Evolutionary conservation across 2,113 vertebrate genomes (phyloP).

Genomic region (Limanda limanda): DNA sequence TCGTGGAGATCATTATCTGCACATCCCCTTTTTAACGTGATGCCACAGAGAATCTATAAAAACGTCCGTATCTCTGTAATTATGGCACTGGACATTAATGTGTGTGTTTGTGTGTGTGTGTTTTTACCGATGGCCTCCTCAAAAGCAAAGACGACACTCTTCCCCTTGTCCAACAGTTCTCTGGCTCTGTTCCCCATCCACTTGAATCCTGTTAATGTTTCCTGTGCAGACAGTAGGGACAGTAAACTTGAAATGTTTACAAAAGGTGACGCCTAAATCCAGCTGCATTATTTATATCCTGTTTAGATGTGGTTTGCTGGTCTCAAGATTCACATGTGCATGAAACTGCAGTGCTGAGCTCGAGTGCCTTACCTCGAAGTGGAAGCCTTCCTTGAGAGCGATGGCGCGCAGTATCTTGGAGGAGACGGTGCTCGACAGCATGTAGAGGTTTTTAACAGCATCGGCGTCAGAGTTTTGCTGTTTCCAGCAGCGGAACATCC

Average conservation of each 20-base stretch:
- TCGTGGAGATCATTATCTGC: background rate
- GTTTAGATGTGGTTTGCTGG: background rate
- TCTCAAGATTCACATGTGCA: background rate
- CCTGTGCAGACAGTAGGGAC: conserved; percentile 78
- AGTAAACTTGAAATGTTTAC: conserved; percentile 14
- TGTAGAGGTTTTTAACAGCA: conserved; percentile 89
- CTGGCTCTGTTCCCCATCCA: conserved; percentile 98
- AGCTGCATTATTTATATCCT: too few species aligned
- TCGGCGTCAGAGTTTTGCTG: conserved; percentile 78
- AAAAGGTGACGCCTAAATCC: too few species aligned
- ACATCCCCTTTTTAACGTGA: background rate
- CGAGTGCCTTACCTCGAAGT: conserved; percentile 89
- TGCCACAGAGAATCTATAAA: conserved; percentile 1
- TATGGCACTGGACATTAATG: background rate
- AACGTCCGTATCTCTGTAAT: background rate
- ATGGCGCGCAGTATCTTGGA: conserved; percentile 97
- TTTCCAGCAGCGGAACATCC: conserved; percentile 95
- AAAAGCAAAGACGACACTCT: conserved; percentile 95
- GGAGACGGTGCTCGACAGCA: conserved; percentile 97
- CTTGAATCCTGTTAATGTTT: conserved; percentile 98
- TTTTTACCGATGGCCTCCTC: conserved; percentile 96
- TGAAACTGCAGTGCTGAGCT: background rate
- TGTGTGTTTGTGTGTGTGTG: conserved; percentile 12
- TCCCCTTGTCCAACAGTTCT: conserved; percentile 91
- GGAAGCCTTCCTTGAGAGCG: conserved; percentile 95